These are phyloP conservation scores for Nipponacmea schrenckii DNA, from an alignment of 2,888 invertebrate genomes.

Conservation along the genomic window DNA sequence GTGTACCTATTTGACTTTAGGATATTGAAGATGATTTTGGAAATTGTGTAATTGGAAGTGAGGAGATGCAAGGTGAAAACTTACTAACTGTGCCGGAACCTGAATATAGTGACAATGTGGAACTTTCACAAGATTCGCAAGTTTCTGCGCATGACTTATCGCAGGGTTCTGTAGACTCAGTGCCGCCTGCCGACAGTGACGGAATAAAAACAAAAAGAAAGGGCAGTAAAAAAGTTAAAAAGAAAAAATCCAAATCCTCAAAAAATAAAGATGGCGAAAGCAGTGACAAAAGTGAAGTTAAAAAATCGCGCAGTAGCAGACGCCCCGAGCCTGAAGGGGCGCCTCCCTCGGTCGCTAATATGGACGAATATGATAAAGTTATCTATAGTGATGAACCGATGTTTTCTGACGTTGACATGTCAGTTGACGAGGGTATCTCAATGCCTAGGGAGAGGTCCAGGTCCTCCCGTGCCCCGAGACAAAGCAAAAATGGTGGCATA, in stretches of 20 bases:
- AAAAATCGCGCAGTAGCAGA: constrained; percentile 35
- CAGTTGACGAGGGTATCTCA: constrained; percentile 32
- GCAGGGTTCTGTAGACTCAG: constrained; percentile 29
- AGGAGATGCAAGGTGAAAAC: constrained; percentile 21
- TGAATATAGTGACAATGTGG: constrained; percentile 30
- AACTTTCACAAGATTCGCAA: constrained; percentile 41
- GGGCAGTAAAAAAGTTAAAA: constrained; percentile 38
- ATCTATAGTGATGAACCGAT: constrained; percentile 59
- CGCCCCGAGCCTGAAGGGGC: constrained; percentile 64
- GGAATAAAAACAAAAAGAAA: constrained; percentile 32
- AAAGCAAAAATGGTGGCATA: constrained; percentile 32
- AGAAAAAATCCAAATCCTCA: constrained; percentile 27
- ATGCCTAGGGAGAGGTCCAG: not conserved
- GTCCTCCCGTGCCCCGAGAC: constrained; percentile 19
- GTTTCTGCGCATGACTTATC: constrained; percentile 28
- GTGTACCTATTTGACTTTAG: constrained; percentile 25
- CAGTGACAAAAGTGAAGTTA: constrained; percentile 31
- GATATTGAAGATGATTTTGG: constrained; percentile 17
- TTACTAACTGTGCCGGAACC: constrained; percentile 21
- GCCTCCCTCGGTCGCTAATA: constrained; percentile 28
- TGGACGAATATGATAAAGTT: constrained; percentile 57
- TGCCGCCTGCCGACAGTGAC: constrained; percentile 17
- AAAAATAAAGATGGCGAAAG: constrained; percentile 24
- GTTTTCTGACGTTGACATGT: constrained; percentile 58
- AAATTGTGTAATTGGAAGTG: constrained; percentile 14